Base-by-base conservation (phyloP, 2,113 vertebrate species). In the Puntigrus tetrazona region DNA sequence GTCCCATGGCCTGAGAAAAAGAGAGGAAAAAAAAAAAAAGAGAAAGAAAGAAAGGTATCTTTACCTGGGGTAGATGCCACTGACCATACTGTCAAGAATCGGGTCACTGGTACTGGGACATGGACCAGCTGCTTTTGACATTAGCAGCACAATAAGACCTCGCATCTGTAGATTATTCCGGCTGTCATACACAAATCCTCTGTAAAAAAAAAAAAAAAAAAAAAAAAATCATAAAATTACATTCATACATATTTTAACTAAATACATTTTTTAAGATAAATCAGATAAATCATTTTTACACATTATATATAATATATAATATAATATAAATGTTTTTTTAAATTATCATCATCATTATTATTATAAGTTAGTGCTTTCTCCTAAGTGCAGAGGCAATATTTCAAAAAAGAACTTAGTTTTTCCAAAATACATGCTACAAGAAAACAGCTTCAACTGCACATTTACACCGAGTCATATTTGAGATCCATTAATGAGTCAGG, bases 51-150 rank as follows among this genome's bases (percentile, higher is more conserved):
- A 70, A 43, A 61, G 14, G 47, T 29, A 50, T 52, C 13, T 74
- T 89, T 95, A 98, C 98, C 97, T 97, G 88, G 98, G 95, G 91
- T 98, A 97, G 94, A 99, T 99, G 27, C 98, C 98, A 85, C 97
- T 97, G 93, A 97, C 94, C 96, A 97, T 96, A 88, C 96, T 95
- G 45, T 96, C 95, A 75, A 94, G 88, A 47, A 95, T 92, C 47
- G 93, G 92, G 0, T 93, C 88, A 0, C 93, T 88, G 0, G 89
- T 41, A 0, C 88, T 55, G 18, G 61, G 83, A 85, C 94, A 96
- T 31, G 96, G 96, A 57, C 98, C 98, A 1, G 98, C 98, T 5
- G 98, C 96, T 92, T 99, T 99, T 6, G 98, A 99, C 88, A 99
- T 90, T 0, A 99, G 95, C 75, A 99, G 87, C 0, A 99, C 91